Percentiles rank a stretch among this genome's conserved stretches.
phyloP scores from a whole-genome alignment of 2,113 vertebrate species.

The Chloroceryle aenea region DNA sequence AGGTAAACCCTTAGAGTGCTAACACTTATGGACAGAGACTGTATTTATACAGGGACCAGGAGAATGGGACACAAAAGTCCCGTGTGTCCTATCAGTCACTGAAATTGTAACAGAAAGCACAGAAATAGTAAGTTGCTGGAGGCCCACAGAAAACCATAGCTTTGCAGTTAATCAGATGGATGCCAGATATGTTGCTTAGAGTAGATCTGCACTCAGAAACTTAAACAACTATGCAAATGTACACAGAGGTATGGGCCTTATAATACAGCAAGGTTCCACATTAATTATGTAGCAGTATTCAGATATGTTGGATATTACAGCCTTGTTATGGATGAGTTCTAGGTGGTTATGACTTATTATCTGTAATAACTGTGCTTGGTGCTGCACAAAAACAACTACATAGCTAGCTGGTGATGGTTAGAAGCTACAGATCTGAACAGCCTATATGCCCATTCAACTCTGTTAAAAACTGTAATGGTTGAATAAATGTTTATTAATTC shows the following conservation, averaged over 20 bases:
- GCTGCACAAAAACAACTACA: background rate
- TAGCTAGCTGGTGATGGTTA: background rate
- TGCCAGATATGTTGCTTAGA: rapidly evolving
- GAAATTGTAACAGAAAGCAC: background rate
- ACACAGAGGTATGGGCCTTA: background rate
- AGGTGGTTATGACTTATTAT: background rate
- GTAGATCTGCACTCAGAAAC: background rate
- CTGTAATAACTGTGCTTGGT: background rate
- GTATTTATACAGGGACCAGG: background rate
- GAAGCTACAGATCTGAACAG: background rate
- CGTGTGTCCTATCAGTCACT: background rate
- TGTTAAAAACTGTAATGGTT: slow-evolving; percentile 1
- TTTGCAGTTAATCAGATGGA: background rate
- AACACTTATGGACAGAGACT: background rate
- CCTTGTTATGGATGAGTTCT: background rate
- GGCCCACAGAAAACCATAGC: background rate
- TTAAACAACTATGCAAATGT: background rate
- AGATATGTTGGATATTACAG: background rate
- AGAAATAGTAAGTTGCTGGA: background rate
- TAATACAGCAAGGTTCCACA: background rate
- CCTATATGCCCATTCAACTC: background rate
- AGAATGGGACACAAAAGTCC: background rate
- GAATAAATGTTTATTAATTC: slow-evolving; percentile 20
- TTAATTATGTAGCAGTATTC: background rate
- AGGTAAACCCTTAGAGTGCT: background rate